phyloP scores from a whole-genome alignment of 1,140 invertebrate species.

The Musca vetustissima region DNA sequence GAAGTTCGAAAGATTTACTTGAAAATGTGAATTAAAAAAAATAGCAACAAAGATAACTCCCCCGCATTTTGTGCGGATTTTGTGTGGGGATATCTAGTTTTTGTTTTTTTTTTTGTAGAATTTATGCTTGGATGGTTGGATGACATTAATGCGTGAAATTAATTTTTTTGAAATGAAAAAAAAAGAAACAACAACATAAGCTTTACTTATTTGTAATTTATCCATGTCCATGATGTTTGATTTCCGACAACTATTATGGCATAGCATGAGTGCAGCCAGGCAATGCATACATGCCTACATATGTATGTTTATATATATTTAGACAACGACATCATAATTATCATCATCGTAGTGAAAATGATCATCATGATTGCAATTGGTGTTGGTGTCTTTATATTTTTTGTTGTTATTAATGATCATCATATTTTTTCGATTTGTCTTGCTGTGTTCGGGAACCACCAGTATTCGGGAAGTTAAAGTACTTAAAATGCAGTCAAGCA shows the following conservation, averaged over 20 bases:
- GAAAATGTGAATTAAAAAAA: neutral
- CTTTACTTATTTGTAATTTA: neutral
- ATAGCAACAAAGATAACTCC: neutral
- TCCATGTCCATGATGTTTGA: neutral
- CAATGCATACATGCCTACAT: neutral
- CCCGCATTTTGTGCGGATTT: constrained; percentile 8
- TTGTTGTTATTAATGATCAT: too few relatives aligned
- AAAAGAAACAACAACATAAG: too few relatives aligned
- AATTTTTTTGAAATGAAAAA: neutral
- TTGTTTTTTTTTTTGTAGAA: neutral
- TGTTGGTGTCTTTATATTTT: too few relatives aligned
- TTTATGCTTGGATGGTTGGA: neutral
- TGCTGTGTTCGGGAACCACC: too few relatives aligned
- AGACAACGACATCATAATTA: neutral
- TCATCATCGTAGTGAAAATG: neutral
- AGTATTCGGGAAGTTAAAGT: constrained; percentile 21
- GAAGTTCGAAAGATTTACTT: neutral
- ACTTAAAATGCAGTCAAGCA: constrained; percentile 23
- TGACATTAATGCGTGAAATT: constrained; percentile 11
- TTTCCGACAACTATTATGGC: too few relatives aligned
- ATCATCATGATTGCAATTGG: neutral
- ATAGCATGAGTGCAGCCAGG: too few relatives aligned
- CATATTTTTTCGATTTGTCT: too few relatives aligned
- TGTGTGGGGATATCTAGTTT: neutral
- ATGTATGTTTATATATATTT: too few relatives aligned